These are phyloP conservation scores for Lanistes nyassanus DNA, from an alignment of 1,140 invertebrate species.

Conservation along the genomic window DNA sequence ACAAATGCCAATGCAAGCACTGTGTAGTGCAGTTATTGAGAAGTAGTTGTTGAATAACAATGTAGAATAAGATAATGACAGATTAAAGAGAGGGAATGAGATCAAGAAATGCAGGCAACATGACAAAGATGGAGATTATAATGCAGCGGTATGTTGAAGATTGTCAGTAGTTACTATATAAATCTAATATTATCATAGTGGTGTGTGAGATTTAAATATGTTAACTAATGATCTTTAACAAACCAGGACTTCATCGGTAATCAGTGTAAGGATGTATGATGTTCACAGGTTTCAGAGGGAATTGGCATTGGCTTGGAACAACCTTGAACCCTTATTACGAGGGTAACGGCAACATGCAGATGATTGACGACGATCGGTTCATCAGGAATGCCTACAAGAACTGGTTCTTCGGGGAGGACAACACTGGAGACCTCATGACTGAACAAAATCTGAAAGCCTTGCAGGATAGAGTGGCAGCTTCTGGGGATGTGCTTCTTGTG, in stretches of 20 bases:
- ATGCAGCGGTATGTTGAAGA: background rate
- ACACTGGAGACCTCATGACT: slow-evolving; percentile 83
- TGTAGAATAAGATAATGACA: too few relatives aligned
- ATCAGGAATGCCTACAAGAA: slow-evolving; percentile 80
- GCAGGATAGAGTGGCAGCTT: slow-evolving; percentile 61
- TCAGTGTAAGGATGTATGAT: background rate
- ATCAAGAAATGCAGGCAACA: background rate
- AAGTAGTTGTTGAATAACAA: too few relatives aligned
- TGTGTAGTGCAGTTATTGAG: too few relatives aligned
- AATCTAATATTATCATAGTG: too few relatives aligned
- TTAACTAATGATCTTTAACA: too few relatives aligned
- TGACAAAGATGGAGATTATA: background rate
- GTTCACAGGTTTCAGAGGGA: slow-evolving; percentile 37
- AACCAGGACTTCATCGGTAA: too few relatives aligned
- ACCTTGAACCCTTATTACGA: slow-evolving; percentile 94
- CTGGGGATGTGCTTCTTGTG: slow-evolving; percentile 59
- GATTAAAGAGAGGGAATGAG: too few relatives aligned
- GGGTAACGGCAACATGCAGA: slow-evolving; percentile 75
- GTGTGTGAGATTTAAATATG: too few relatives aligned
- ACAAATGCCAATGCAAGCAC: too few relatives aligned
- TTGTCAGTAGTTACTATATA: background rate
- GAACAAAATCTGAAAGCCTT: slow-evolving; percentile 76
- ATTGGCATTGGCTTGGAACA: slow-evolving; percentile 85
- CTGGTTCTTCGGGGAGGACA: slow-evolving; percentile 88
- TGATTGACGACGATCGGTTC: slow-evolving; percentile 88